Evolutionary conservation across 2,113 vertebrate species (phyloP).

Genomic region (Columba janthina): DNA sequence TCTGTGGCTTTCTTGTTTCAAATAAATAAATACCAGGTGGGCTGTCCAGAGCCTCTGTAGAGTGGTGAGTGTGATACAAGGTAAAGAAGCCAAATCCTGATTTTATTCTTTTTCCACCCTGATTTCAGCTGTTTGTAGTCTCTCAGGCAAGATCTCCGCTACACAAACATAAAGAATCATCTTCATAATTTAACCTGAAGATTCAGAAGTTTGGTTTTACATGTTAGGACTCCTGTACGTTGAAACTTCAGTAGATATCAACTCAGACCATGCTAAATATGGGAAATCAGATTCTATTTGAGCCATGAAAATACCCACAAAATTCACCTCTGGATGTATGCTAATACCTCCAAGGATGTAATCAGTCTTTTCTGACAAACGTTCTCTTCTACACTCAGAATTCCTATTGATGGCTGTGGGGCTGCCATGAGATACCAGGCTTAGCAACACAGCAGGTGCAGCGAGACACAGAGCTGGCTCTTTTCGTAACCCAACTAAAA

Average conservation of each 20-base stretch:
- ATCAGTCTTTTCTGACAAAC: background rate
- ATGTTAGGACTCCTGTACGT: background rate
- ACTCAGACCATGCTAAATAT: background rate
- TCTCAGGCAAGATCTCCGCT: background rate
- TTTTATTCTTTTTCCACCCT: background rate
- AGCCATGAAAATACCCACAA: background rate
- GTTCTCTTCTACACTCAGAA: background rate
- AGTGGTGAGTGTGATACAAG: rapidly evolving
- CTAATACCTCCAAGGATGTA: background rate
- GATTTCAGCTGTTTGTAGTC: background rate
- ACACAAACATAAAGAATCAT: background rate
- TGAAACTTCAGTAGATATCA: background rate
- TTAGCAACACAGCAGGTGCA: background rate
- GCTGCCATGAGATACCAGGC: background rate
- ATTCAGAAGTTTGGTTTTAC: background rate
- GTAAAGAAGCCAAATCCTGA: background rate
- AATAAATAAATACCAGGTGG: background rate
- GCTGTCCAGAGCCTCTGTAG: background rate
- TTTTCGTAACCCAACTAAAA: background rate
- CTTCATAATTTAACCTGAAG: background rate
- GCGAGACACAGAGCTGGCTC: background rate
- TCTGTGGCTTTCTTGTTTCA: background rate
- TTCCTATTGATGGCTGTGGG: background rate
- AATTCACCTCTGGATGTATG: background rate
- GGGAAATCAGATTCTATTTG: background rate